Evolutionary conservation across 2,797 vertebrate species (phyloP).

Genomic region (Hyperoplus immaculatus): DNA sequence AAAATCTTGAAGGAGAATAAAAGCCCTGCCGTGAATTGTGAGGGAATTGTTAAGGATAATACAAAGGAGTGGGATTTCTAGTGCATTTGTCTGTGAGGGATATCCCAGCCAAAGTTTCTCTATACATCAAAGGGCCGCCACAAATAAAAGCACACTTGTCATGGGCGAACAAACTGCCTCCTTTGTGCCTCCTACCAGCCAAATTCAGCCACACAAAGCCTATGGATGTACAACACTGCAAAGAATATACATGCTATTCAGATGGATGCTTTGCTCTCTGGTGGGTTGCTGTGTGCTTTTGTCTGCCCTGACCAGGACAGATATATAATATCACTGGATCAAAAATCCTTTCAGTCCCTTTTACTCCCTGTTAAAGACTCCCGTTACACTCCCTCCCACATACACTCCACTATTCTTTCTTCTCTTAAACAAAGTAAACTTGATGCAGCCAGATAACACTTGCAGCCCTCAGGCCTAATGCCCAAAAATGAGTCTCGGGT

Average conservation of each 20-base stretch:
- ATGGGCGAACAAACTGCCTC: constrained; percentile 89
- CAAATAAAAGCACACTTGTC: constrained; percentile 90
- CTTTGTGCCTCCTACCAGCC: constrained; percentile 86
- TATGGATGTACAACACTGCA: constrained; percentile 89
- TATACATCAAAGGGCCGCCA: constrained; percentile 87
- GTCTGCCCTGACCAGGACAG: constrained; percentile 84
- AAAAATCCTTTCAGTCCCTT: constrained; percentile 86
- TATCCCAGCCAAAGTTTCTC: constrained; percentile 87
- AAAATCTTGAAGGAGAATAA: constrained; percentile 85
- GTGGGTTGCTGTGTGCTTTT: constrained; percentile 86
- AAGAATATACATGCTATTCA: constrained; percentile 88
- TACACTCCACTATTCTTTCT: constrained; percentile 83
- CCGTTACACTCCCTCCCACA: constrained; percentile 81
- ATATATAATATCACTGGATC: constrained; percentile 90
- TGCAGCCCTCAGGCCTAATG: constrained; percentile 80
- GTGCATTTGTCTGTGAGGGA: constrained; percentile 84
- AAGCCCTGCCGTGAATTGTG: constrained; percentile 83
- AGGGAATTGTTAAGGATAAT: constrained; percentile 86
- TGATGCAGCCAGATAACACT: constrained; percentile 87
- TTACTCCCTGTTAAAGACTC: constrained; percentile 85
- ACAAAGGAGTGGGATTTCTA: constrained; percentile 88
- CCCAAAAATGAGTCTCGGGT: constrained; percentile 82
- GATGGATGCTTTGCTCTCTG: constrained; percentile 88
- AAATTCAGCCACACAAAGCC: constrained; percentile 87
- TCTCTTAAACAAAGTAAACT: constrained; percentile 87